Percentiles rank a stretch among this genome's conserved stretches.
These are phyloP conservation scores for Enteromius treurensis DNA, from an alignment of 2,797 vertebrate genomes.

Conservation along the genomic window DNA sequence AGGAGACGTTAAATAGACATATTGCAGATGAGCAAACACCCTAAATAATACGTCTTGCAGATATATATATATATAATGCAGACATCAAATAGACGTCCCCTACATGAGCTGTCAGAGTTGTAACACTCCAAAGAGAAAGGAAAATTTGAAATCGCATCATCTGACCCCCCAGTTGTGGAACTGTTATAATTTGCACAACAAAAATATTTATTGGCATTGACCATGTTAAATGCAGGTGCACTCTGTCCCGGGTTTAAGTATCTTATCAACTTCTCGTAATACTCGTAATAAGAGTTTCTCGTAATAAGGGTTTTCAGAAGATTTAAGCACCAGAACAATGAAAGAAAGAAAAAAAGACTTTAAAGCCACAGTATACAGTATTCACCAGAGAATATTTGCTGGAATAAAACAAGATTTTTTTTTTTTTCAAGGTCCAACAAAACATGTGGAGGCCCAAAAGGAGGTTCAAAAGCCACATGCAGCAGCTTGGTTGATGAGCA, in stretches of 20 bases:
- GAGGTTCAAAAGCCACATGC: conserved; percentile 8
- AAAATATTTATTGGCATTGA: background rate
- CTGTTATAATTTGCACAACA: background rate
- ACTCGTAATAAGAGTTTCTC: background rate
- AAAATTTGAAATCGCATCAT: too few species aligned
- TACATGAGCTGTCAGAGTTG: too few species aligned
- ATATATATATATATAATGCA: too few species aligned
- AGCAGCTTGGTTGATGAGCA: background rate
- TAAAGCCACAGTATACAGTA: background rate
- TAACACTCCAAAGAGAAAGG: too few species aligned
- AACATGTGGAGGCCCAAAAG: background rate
- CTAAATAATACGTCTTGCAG: too few species aligned
- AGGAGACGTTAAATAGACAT: too few species aligned
- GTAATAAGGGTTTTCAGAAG: background rate
- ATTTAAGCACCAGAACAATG: background rate
- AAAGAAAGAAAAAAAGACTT: background rate
- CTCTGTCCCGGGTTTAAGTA: background rate
- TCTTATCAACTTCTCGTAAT: background rate
- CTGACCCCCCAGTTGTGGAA: background rate
- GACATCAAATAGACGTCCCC: too few species aligned
- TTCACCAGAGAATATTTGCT: background rate
- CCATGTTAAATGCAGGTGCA: background rate
- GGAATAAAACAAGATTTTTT: background rate
- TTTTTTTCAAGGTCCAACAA: background rate
- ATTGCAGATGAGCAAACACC: too few species aligned